These are phyloP conservation scores for Epistrophe eligans DNA, from an alignment of 2,888 invertebrate species.

Conservation along the genomic window DNA sequence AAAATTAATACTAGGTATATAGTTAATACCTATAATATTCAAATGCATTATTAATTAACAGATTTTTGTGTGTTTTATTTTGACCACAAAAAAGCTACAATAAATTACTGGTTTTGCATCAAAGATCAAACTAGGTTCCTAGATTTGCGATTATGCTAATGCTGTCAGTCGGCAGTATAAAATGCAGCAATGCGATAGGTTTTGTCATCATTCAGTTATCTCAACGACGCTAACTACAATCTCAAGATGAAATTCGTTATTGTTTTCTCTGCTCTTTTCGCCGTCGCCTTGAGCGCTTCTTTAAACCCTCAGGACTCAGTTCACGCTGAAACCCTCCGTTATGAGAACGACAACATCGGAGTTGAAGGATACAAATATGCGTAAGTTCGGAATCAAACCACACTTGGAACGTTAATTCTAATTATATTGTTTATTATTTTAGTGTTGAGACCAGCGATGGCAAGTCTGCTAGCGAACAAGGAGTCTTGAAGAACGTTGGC, in stretches of 20 bases:
- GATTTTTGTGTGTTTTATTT: too few species aligned
- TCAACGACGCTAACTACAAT: constrained; percentile 46
- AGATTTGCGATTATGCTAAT: background rate
- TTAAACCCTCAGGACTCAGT: constrained; percentile 56
- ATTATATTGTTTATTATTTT: too few species aligned
- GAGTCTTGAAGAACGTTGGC: constrained; percentile 85
- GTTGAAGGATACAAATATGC: constrained; percentile 86
- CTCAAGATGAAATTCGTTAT: constrained; percentile 81
- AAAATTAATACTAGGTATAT: too few species aligned
- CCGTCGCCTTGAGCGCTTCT: constrained; percentile 79
- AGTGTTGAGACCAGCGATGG: constrained; percentile 79
- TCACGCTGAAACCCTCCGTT: constrained; percentile 86
- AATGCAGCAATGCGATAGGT: background rate
- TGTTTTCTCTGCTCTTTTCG: constrained; percentile 80
- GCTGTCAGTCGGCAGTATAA: background rate
- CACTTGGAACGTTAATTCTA: background rate
- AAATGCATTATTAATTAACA: too few species aligned
- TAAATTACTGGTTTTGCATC: too few species aligned
- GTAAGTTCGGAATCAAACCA: constrained; percentile 83
- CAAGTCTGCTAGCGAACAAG: constrained; percentile 85
- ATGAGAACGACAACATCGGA: constrained; percentile 85
- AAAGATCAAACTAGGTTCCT: too few species aligned
- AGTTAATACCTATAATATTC: too few species aligned
- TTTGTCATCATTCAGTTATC: constrained; percentile 35
- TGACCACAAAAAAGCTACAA: too few species aligned